These are phyloP conservation scores for Syngnathus floridae DNA, from an alignment of 2,113 vertebrate species.

Conservation along the genomic window DNA sequence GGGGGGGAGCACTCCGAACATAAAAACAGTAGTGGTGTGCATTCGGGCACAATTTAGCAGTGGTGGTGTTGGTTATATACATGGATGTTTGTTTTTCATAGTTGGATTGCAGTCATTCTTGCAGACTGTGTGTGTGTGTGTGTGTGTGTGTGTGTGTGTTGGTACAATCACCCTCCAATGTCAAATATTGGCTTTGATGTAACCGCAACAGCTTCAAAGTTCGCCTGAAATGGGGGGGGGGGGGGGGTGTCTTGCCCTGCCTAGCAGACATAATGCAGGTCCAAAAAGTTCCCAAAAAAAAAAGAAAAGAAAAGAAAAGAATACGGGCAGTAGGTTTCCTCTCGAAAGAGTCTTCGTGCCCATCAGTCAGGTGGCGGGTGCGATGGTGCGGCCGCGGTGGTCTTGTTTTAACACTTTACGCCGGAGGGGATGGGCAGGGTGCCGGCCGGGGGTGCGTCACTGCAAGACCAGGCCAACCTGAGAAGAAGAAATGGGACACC, in stretches of 20 bases:
- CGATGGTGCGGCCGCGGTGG: conserved; percentile 53
- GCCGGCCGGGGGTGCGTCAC: conserved; percentile 62
- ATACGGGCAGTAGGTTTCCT: conserved; percentile 61
- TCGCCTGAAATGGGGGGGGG: conserved; percentile 51
- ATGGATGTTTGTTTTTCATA: conserved; percentile 7
- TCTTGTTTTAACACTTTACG: conserved; percentile 51
- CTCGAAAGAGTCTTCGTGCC: conserved; percentile 66
- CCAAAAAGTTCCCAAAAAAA: conserved; percentile 58
- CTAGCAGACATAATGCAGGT: conserved; percentile 72
- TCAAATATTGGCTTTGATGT: conserved; percentile 52
- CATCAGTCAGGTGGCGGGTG: conserved; percentile 63
- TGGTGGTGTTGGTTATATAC: conserved; percentile 50
- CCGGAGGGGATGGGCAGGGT: conserved; percentile 3
- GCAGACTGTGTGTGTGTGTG: conserved; percentile 19
- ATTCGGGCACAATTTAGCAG: conserved; percentile 30
- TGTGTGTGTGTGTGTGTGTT: conserved; percentile 19
- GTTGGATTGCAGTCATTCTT: conserved; percentile 36
- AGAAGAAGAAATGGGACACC: not conserved
- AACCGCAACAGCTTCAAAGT: conserved; percentile 71
- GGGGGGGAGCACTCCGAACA: conserved; percentile 44
- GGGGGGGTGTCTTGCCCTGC: conserved; percentile 26
- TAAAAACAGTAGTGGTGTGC: conserved; percentile 39
- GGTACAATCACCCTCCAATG: conserved; percentile 55
- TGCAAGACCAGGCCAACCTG: conserved; percentile 96
- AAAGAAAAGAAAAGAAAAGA: conserved; percentile 52